Conservation (phyloP, 1,140 invertebrate species). For the Trigoniulus corallinus region DNA sequence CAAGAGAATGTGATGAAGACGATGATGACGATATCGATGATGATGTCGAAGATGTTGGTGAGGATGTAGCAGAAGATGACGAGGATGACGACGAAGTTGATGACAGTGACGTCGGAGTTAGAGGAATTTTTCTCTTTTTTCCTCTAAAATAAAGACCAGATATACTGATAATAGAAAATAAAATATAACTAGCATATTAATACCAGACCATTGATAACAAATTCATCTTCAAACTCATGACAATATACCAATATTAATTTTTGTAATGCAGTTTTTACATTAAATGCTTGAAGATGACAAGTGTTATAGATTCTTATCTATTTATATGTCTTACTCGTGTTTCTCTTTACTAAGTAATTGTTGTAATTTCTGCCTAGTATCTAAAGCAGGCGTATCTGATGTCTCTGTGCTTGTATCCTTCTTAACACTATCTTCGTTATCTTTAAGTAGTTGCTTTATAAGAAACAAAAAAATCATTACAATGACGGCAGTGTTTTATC, state of each 20-base stretch:
- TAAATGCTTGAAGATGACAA: neutral
- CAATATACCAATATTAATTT: neutral
- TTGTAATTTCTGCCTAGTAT: too few species aligned
- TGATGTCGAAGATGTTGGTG: neutral
- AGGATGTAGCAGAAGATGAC: neutral
- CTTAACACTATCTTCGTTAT: too few species aligned
- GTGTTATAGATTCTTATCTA: neutral
- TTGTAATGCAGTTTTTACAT: neutral
- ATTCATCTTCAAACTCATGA: neutral
- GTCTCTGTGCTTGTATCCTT: too few species aligned
- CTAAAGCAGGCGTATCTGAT: too few species aligned
- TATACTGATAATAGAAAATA: neutral
- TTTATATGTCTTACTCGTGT: neutral
- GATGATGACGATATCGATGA: neutral
- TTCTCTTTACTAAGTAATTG: too few species aligned
- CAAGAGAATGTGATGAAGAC: neutral
- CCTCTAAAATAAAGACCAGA: neutral
- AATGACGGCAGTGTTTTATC: too few species aligned
- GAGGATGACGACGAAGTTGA: neutral
- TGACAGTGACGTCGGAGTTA: neutral
- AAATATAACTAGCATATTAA: neutral
- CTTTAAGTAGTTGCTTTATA: too few species aligned
- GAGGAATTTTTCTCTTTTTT: neutral
- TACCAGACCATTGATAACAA: neutral
- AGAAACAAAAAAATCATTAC: too few species aligned